Conservation (phyloP, 2,113 vertebrate genomes). For the Megalops atlanticus region DNA sequence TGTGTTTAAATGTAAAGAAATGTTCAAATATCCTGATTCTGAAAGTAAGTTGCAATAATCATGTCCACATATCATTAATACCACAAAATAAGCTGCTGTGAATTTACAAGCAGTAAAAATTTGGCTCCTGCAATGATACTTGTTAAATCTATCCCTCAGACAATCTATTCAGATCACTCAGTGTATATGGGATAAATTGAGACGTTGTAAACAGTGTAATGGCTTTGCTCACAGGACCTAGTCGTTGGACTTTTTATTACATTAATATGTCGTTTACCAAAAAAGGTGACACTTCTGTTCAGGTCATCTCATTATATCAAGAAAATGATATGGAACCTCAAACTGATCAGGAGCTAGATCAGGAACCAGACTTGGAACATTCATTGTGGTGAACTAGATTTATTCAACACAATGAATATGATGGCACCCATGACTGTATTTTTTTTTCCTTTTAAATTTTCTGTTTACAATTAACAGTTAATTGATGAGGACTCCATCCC, state of each 20-base stretch:
- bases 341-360: not conserved
- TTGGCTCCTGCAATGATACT: not conserved
- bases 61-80: conserved; percentile 11
- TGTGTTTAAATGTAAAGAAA: not conserved
- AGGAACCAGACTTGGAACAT: not conserved
- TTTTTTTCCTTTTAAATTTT: not conserved
- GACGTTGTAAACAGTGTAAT: conserved; percentile 30
- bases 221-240: conserved; percentile 44
- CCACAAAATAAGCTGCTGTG: conserved; percentile 25
- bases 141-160: conserved; percentile 7
- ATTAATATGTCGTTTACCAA: not conserved
- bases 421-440: not conserved
- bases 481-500: not conserved
- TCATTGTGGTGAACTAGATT: not conserved
- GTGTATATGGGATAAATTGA: conserved; percentile 27
- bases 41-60: conserved; percentile 29
- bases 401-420: not conserved
- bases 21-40: too few species aligned
- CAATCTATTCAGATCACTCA: conserved; percentile 34
- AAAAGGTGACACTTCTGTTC: not conserved
- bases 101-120: conserved; percentile 21
- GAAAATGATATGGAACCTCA: not conserved
- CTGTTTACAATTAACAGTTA: not conserved
- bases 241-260: not conserved
- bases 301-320: not conserved